Percentiles rank a stretch among this genome's conserved stretches.
Evolutionary conservation across 1,140 invertebrate genomes (phyloP).

Genomic region (Drosophila lacteicornis): DNA sequence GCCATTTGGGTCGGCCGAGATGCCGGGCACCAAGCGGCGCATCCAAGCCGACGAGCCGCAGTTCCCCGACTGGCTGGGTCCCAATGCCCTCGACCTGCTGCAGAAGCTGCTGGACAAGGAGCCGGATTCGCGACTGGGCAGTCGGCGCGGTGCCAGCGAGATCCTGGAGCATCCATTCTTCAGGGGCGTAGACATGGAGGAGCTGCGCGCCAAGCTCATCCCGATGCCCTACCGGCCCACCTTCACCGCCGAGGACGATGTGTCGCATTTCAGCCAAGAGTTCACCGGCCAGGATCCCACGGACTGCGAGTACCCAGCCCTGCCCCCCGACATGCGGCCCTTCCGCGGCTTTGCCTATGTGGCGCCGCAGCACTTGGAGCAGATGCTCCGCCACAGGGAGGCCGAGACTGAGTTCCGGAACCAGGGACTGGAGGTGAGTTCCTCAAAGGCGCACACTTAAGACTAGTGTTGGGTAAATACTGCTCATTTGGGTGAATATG

Average conservation of each 20-base stretch:
- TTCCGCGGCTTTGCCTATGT: constrained; percentile 98
- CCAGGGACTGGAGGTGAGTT: constrained; percentile 48
- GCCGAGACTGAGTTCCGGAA: constrained; percentile 70
- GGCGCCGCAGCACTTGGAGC: constrained; percentile 90
- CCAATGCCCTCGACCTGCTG: constrained; percentile 88
- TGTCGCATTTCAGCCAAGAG: constrained; percentile 98
- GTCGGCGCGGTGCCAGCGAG: constrained; percentile 91
- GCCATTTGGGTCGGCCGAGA: constrained; percentile 97
- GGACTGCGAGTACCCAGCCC: constrained; percentile 94
- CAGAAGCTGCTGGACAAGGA: constrained; percentile 94
- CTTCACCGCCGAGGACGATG: constrained; percentile 94
- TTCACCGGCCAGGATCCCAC: constrained; percentile 95
- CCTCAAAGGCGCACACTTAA: too few relatives aligned
- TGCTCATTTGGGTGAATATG: too few relatives aligned
- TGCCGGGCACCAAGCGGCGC: constrained; percentile 95
- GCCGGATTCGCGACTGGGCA: constrained; percentile 93
- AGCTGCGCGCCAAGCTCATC: constrained; percentile 90
- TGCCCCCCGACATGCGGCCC: constrained; percentile 93
- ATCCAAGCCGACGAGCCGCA: constrained; percentile 95
- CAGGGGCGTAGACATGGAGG: constrained; percentile 91
- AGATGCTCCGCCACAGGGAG: constrained; percentile 48
- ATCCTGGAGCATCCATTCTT: constrained; percentile 95
- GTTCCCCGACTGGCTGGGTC: constrained; percentile 90
- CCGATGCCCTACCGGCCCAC: constrained; percentile 93
- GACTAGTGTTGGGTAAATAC: too few relatives aligned